Conservation (phyloP, 1,140 invertebrate genomes). For the Yoshiicerus persimilis region DNA sequence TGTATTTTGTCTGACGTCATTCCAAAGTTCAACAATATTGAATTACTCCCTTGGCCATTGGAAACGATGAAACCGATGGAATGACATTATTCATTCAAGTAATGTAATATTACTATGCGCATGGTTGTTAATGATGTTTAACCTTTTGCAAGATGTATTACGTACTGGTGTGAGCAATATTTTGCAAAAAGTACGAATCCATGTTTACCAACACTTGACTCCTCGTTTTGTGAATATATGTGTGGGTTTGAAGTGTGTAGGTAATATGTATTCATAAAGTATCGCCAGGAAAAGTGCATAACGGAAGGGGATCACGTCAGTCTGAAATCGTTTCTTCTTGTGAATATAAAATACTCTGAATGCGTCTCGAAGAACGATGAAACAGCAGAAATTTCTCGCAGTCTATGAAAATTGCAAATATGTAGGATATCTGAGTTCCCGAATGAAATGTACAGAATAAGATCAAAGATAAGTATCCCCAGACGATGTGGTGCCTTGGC, state of each 20-base stretch:
- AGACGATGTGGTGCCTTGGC: background rate
- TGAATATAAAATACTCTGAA: background rate
- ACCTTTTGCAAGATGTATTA: background rate
- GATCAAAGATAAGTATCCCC: background rate
- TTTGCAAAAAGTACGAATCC: background rate
- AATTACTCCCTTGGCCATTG: background rate
- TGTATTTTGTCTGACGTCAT: background rate
- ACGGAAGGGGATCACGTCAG: constrained; percentile 3
- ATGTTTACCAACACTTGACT: background rate
- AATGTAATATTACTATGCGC: background rate
- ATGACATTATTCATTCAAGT: background rate
- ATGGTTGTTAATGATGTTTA: background rate
- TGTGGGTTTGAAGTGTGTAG: background rate
- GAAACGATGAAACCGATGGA: no score
- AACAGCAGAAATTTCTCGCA: background rate
- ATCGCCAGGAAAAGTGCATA: background rate
- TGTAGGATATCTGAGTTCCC: background rate
- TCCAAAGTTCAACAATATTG: background rate
- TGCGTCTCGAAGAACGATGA: background rate
- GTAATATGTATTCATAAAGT: background rate
- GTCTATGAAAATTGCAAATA: background rate
- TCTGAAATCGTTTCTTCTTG: background rate
- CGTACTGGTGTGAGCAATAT: background rate
- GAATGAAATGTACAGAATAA: background rate
- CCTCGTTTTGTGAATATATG: background rate